Conservation (phyloP, 1,140 invertebrate genomes). For the Zaprionus inermis region DNA sequence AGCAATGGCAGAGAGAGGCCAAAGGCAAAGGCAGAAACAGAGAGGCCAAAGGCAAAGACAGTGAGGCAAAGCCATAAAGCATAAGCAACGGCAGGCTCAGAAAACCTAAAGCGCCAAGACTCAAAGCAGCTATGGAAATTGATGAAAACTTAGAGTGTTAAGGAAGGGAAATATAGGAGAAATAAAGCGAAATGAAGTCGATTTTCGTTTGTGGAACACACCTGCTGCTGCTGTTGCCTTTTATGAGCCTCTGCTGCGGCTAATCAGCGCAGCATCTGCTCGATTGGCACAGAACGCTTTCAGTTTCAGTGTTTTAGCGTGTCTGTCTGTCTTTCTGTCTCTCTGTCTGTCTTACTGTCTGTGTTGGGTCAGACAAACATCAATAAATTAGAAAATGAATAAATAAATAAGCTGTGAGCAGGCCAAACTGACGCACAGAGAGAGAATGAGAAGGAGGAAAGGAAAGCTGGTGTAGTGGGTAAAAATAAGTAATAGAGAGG, state of each 20-base stretch:
- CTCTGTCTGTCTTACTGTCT: conserved; percentile 18
- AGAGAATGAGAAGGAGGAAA: neutral
- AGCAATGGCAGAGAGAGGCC: conserved; percentile 11
- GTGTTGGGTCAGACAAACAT: conserved; percentile 79
- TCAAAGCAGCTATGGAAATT: neutral
- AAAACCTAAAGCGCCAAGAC: conserved; percentile 12
- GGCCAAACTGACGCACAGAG: conserved; percentile 10
- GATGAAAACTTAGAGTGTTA: conserved; percentile 11
- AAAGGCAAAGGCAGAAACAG: conserved; percentile 19
- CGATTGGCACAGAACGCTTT: conserved; percentile 57
- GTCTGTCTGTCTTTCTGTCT: conserved; percentile 30
- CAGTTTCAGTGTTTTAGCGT: conserved; percentile 18
- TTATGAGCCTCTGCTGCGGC: conserved; percentile 19
- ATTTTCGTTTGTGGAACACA: conserved; percentile 2
- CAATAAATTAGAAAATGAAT: conserved; percentile 83
- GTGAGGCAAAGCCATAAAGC: neutral
- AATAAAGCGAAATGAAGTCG: conserved; percentile 18
- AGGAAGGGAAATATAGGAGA: conserved; percentile 33
- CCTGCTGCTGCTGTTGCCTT: conserved; percentile 4
- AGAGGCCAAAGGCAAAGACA: conserved; percentile 18
- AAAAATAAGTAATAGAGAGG: conserved; percentile 20
- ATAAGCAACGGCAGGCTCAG: conserved; percentile 1
- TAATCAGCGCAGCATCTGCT: conserved; percentile 56
- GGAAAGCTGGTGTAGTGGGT: conserved; percentile 3
- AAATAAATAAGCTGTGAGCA: conserved; percentile 79